These are phyloP conservation scores for Neelides sp. DNA, from an alignment of 1,140 invertebrate genomes.

Conservation along the genomic window DNA sequence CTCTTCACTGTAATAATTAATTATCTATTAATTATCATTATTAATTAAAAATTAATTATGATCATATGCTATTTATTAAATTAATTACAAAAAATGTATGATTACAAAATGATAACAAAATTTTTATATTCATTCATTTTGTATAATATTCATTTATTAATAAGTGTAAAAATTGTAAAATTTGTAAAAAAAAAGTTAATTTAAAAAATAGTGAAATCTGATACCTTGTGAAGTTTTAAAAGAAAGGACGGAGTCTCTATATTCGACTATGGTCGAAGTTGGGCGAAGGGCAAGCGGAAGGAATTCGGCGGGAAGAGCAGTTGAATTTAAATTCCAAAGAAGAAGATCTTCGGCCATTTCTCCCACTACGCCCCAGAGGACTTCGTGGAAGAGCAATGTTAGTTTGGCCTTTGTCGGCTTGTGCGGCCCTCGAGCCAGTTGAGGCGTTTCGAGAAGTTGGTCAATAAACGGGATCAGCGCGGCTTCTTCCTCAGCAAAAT, in stretches of 20 bases:
- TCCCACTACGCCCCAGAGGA: conserved; percentile 20
- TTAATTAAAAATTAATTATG: no score
- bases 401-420: no score
- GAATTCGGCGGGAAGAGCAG: conserved; percentile 11
- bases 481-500: conserved; percentile 12
- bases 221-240: no score
- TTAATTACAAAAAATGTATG: conserved; percentile 5
- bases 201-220: neutral
- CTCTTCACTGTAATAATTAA: conserved; percentile 6
- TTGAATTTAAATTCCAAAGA: conserved; percentile 15
- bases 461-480: conserved; percentile 8
- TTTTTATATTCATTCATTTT: neutral
- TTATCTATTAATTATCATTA: no score
- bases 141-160: neutral
- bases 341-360: conserved; percentile 22
- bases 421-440: no score
- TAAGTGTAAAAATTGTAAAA: neutral
- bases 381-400: conserved; percentile 22
- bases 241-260: no score
- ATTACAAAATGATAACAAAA: neutral
- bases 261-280: conserved; percentile 4
- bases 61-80: no score
- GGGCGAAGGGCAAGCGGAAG: conserved; percentile 9
- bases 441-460: conserved; percentile 16
- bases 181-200: neutral